Evolutionary conservation across 2,797 vertebrate genomes (phyloP), one percentile per base, ranked within the genome.

Genomic region (Cuniculus paca): DNA sequence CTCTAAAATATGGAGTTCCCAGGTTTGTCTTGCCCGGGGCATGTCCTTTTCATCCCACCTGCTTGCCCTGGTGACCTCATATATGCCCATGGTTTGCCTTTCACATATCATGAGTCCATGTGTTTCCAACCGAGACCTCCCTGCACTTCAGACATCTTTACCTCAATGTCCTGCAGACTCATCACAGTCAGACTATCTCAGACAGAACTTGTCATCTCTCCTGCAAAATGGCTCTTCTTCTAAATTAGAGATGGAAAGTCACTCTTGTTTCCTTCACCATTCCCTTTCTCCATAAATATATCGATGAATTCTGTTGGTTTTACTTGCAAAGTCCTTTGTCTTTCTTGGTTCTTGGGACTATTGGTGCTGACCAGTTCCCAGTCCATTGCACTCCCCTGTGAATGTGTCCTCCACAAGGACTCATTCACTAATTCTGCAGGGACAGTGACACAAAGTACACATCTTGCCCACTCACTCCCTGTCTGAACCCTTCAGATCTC

Each of bases 401-500:
- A 26, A 7, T 36, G 14, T 80, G 14, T 2, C 34, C 24, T 77
- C 28, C 39, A 58, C 39, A n/a, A 34, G n/a, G 24, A 58, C 31
- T n/a, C 20, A 34, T 65, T 65, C 54, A 1, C 2, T 6, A 12
- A 31, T 11, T 36, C 48, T 14, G 39, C 52, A 8, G 48, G 8
- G 13, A 20, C 34, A 26, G 3, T n/a, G n/a, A 34, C 60, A 16
- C 12, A 22, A 74, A 34, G 34, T 10, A 20, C 16, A 12, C 17
- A 5, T 0, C 28, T 24, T 26, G 10, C n/a, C 0, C 1, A 20
- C 31, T 1, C 0, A 70, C 45, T 28, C 7, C 34, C 63, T 20
- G 5, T 50, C 24, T 6, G 1, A 36, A 39, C 45, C 1, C 56
- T 17, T 45, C 60, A 22, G 63, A 42, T 12, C 54, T 54, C 6